Percentiles rank a stretch among this genome's conserved stretches.
phyloP scores from a whole-genome alignment of 2,888 invertebrate genomes.

The Eilema depressum region DNA sequence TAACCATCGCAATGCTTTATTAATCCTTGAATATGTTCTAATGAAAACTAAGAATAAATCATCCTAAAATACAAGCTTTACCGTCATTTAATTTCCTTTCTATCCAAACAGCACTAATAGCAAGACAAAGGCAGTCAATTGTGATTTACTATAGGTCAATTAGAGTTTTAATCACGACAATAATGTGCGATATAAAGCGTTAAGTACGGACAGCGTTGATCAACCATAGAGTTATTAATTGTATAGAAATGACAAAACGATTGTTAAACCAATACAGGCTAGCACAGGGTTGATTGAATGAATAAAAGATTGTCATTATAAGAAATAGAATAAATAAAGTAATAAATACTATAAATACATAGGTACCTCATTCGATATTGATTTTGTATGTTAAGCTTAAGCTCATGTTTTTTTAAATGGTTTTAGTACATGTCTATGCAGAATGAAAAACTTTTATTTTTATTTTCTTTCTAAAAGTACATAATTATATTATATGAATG shows the following conservation, averaged over 20 bases:
- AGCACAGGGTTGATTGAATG: background rate
- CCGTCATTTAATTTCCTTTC: slow-evolving; percentile 41
- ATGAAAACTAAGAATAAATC: slow-evolving; percentile 22
- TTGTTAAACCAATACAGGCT: background rate
- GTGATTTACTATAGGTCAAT: slow-evolving; percentile 85
- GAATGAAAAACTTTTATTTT: too few relatives aligned
- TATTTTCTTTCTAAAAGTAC: too few relatives aligned
- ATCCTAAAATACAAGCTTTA: slow-evolving; percentile 19
- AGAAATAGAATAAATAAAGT: too few relatives aligned
- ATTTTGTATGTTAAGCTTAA: too few relatives aligned
- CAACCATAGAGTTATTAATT: slow-evolving; percentile 58
- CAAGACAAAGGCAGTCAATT: slow-evolving; percentile 77
- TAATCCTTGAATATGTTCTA: background rate
- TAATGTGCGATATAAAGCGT: slow-evolving; percentile 80
- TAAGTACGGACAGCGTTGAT: slow-evolving; percentile 76
- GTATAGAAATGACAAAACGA: slow-evolving; percentile 18
- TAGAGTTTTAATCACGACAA: slow-evolving; percentile 86
- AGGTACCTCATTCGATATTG: too few relatives aligned
- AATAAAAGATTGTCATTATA: background rate
- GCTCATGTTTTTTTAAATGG: too few relatives aligned
- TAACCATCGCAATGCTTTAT: background rate
- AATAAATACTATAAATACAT: too few relatives aligned
- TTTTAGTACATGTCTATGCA: too few relatives aligned
- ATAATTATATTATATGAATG: too few relatives aligned
- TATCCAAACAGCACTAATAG: slow-evolving; percentile 65